These are phyloP conservation scores for Marmota monax DNA, from an alignment of 2,113 vertebrate genomes.

Conservation along the genomic window DNA sequence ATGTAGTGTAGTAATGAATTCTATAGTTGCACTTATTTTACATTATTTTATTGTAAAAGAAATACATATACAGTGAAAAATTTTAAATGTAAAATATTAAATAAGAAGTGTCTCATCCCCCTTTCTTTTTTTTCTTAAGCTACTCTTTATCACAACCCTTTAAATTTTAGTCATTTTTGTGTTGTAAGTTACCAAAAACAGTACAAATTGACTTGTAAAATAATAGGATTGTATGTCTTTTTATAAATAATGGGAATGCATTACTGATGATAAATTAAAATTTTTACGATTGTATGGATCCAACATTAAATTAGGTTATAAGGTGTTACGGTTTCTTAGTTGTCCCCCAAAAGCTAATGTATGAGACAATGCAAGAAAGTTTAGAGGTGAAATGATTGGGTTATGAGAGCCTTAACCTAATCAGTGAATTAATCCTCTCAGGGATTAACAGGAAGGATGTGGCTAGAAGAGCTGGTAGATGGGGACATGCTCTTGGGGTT, in stretches of 20 bases:
- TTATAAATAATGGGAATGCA: background rate
- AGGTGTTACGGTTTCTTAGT: background rate
- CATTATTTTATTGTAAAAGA: background rate
- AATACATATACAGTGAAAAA: background rate
- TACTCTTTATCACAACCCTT: background rate
- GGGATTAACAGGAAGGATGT: too few species aligned
- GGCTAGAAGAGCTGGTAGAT: too few species aligned
- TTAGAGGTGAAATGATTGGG: too few species aligned
- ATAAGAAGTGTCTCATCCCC: background rate
- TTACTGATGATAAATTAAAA: background rate
- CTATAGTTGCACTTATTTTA: background rate
- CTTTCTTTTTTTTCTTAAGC: background rate
- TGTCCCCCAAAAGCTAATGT: too few species aligned
- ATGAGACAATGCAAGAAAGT: too few species aligned
- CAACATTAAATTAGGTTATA: background rate
- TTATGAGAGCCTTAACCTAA: too few species aligned
- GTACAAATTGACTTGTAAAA: background rate
- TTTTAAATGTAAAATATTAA: background rate
- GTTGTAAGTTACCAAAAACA: background rate
- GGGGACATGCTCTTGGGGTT: too few species aligned
- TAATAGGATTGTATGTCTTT: background rate
- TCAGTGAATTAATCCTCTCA: too few species aligned
- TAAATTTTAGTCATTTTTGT: background rate
- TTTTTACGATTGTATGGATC: background rate
- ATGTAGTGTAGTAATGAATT: background rate